Evolutionary conservation across 2,797 vertebrate species (phyloP).

Genomic region (Cyclura pinguis): DNA sequence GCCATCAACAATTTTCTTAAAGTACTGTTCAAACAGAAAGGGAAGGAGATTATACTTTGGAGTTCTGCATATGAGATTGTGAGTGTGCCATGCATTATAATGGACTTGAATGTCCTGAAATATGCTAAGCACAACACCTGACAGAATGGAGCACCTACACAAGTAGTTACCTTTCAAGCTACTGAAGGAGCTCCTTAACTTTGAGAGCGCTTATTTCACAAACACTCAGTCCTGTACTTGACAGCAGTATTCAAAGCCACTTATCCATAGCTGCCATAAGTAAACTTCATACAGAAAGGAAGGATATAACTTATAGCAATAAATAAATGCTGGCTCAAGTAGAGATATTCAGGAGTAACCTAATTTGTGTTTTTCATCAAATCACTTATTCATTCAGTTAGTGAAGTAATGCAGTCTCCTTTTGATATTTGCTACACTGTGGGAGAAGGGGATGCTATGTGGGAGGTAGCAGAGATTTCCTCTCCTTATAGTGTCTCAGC

Average conservation of each 20-base stretch:
- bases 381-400: neutral
- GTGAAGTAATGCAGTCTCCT: neutral
- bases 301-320: neutral
- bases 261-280: neutral
- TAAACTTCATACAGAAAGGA: neutral
- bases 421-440: neutral
- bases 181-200: neutral
- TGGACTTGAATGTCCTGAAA: neutral
- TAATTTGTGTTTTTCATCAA: neutral
- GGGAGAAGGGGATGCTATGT: neutral
- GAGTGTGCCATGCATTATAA: neutral
- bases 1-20: conserved; percentile 38
- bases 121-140: neutral
- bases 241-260: neutral
- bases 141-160: neutral
- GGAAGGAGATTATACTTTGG: conserved; percentile 1
- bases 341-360: neutral
- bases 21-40: conserved; percentile 37
- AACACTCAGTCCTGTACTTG: neutral
- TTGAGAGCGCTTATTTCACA: neutral
- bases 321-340: neutral
- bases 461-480: neutral
- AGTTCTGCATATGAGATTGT: neutral
- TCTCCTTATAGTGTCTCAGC: neutral
- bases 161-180: neutral